A percentile compares a stretch with the other conserved stretches of the same genome.
phyloP scores from a whole-genome alignment of 2,113 vertebrate species.

The Sylvilagus bachmani region DNA sequence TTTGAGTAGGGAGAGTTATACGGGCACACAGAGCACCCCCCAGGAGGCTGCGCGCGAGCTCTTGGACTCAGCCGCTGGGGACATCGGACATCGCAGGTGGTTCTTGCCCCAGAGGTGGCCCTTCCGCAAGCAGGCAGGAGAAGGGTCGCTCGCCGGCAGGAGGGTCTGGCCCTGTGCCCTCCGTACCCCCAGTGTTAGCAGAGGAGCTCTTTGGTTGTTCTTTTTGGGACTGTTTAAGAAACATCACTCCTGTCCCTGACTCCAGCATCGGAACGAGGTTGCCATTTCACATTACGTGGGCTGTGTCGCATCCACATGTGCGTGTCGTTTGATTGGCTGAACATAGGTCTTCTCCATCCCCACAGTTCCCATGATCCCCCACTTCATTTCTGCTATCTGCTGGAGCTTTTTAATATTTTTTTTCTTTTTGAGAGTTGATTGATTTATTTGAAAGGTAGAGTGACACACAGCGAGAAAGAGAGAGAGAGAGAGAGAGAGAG shows the following conservation, averaged over 20 bases:
- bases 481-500: too few relatives aligned
- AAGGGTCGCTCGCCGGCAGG: slow-evolving; percentile 16
- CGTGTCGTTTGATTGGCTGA: background rate
- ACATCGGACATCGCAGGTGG: slow-evolving; percentile 85
- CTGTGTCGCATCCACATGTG: background rate
- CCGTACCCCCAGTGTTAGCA: background rate
- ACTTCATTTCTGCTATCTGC: background rate
- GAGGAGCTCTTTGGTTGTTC: slow-evolving; percentile 29
- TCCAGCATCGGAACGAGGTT: background rate
- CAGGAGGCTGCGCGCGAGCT: slow-evolving; percentile 71
- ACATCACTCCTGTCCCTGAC: background rate
- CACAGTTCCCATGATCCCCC: fast-evolving
- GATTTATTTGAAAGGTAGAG: too few relatives aligned
- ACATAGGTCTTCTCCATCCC: background rate
- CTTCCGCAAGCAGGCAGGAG: slow-evolving; percentile 74
- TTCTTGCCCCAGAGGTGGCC: slow-evolving; percentile 19
- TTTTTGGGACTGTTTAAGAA: background rate
- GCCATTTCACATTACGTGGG: fast-evolving
- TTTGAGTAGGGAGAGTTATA: slow-evolving; percentile 84
- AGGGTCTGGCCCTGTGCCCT: background rate
- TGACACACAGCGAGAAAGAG: too few relatives aligned
- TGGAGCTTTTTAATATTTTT: background rate
- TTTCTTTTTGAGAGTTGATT: background rate
- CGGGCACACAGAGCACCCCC: slow-evolving; percentile 83
- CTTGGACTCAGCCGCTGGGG: slow-evolving; percentile 71